Conservation (phyloP, 2,888 invertebrate genomes). For the Pelosia muscerda region DNA sequence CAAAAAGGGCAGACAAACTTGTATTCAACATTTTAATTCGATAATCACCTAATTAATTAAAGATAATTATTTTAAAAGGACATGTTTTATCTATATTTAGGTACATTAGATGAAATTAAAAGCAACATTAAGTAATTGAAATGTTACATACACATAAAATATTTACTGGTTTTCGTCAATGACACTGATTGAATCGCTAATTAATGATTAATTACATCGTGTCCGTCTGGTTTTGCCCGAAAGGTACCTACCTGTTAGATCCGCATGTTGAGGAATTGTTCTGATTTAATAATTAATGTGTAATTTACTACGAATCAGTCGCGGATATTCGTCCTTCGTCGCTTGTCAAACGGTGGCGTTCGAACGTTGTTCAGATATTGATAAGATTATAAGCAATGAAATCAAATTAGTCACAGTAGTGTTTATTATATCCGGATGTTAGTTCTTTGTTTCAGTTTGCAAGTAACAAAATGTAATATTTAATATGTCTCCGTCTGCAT, state of each 20-base stretch:
- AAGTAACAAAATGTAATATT: not conserved
- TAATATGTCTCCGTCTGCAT: not conserved
- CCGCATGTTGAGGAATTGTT: constrained; percentile 73
- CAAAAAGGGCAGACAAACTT: constrained; percentile 45
- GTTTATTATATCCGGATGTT: constrained; percentile 17
- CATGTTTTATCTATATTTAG: not conserved
- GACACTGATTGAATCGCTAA: constrained; percentile 43
- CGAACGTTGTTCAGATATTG: constrained; percentile 60
- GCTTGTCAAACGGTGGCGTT: constrained; percentile 58
- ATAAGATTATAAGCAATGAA: constrained; percentile 49
- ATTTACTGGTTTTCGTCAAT: constrained; percentile 38
- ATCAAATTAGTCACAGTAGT: constrained; percentile 17
- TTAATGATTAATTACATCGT: constrained; percentile 48
- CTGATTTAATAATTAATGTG: constrained; percentile 81
- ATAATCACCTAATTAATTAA: constrained; percentile 5
- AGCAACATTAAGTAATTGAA: constrained; percentile 4
- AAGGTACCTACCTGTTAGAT: constrained; percentile 61
- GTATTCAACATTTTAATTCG: not conserved
- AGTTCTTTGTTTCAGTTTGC: constrained; percentile 13
- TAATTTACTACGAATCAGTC: constrained; percentile 75
- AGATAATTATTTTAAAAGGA: not conserved
- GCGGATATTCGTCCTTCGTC: constrained; percentile 70
- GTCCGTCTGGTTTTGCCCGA: constrained; percentile 54
- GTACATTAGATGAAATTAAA: constrained; percentile 6
- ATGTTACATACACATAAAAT: constrained; percentile 19